A percentile compares a stretch with the other conserved stretches of the same genome.
Conservation (phyloP, 1,140 invertebrate species). For the Rhopalosiphum padi region DNA sequence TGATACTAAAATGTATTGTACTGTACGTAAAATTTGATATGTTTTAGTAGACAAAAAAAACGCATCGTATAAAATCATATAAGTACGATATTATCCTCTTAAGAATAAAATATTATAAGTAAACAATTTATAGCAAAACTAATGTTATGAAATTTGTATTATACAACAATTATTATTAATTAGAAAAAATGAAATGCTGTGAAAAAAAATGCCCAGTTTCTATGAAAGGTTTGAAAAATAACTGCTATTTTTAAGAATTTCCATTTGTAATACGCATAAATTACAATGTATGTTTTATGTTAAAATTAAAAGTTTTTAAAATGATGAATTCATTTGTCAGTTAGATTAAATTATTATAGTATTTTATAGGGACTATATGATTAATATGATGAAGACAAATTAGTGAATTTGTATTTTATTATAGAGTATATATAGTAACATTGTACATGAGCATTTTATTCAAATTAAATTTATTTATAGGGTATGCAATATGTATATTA, state of each 20-base stretch:
- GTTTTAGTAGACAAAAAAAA: not conserved
- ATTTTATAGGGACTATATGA: not conserved
- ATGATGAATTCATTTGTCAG: not conserved
- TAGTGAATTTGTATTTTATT: not conserved
- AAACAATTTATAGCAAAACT: not conserved
- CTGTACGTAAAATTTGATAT: not conserved
- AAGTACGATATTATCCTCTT: not conserved
- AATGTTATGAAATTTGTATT: not conserved
- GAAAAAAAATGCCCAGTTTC: not conserved
- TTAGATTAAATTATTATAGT: not conserved
- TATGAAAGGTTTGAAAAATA: too few relatives aligned
- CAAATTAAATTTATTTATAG: not conserved
- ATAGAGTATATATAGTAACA: not conserved
- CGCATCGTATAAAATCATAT: too few relatives aligned
- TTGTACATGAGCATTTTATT: not conserved
- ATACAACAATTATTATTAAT: not conserved
- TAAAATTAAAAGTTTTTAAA: not conserved
- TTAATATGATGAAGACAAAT: not conserved
- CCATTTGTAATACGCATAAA: not conserved
- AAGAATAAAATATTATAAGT: not conserved
- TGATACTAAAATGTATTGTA: too few relatives aligned
- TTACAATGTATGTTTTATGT: not conserved
- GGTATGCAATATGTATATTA: too few relatives aligned
- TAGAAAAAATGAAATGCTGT: not conserved
- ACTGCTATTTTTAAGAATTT: not conserved